Conservation (phyloP, 2,888 invertebrate genomes). For the Xestia sexstrigata region DNA sequence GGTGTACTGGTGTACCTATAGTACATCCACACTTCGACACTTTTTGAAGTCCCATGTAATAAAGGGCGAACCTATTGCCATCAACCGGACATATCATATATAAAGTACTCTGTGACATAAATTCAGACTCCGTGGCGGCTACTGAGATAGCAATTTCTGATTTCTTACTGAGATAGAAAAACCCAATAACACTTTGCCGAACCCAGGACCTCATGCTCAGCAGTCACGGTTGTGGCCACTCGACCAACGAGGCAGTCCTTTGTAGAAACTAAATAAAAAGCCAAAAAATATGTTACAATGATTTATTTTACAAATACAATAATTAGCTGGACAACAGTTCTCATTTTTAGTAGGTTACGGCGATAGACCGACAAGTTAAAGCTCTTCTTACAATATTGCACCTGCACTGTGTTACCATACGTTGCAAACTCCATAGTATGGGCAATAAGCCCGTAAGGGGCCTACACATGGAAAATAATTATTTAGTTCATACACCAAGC, state of each 20-base stretch:
- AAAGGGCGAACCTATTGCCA: not conserved
- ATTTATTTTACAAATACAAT: slow-evolving; percentile 83
- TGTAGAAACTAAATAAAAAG: slow-evolving; percentile 41
- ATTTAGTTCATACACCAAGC: slow-evolving; percentile 42
- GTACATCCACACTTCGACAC: no score
- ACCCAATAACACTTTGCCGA: no score
- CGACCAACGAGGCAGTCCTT: not conserved
- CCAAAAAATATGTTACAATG: slow-evolving; percentile 73
- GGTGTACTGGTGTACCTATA: no score
- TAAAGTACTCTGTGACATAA: no score
- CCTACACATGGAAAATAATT: slow-evolving; percentile 14
- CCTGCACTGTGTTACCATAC: slow-evolving; percentile 59
- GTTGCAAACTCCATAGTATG: slow-evolving; percentile 33
- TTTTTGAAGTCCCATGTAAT: not conserved
- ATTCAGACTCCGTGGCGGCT: not conserved
- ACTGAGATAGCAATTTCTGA: not conserved
- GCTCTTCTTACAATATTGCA: slow-evolving; percentile 78
- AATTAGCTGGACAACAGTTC: slow-evolving; percentile 81
- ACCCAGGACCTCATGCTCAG: no score
- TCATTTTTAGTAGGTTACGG: slow-evolving; percentile 77
- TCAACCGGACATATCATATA: not conserved
- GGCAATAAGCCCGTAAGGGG: slow-evolving; percentile 29
- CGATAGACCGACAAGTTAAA: slow-evolving; percentile 76
- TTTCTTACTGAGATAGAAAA: no score
- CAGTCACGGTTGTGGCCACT: no score